Evolutionary conservation across 2,113 vertebrate species (phyloP), one percentile per base, ranked within the genome.

Genomic region (Morone saxatilis): DNA sequence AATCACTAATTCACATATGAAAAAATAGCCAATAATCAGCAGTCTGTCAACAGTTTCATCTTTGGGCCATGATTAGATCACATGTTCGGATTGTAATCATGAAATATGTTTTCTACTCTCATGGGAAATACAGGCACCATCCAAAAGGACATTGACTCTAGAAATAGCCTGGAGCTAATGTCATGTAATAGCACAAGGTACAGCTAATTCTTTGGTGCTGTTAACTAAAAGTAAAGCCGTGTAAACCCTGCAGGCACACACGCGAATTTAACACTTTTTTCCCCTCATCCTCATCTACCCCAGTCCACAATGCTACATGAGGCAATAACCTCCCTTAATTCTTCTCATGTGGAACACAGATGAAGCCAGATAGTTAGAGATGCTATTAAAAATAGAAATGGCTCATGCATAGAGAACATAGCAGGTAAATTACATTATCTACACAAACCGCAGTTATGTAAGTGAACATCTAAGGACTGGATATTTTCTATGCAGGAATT

Each of bases 331-430:
- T 57, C 60, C 61, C 47, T n/a, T 75, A 67, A 77, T 76, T 78
- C 50, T 63, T 4, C 45, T 38, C 65, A 63, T 57, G 78, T 71
- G 78, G 75, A 76, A 56, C 73, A 51, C 41, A 73, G 77, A 83
- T 81, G n/a, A 78, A 71, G 71, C 61, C 63, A 56, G 82, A 86
- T 84, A 65, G 72, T n/a, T 68, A 10, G 59, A 76, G 81, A 78
- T 76, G 65, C 65, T 76, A 50, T 76, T 82, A 86, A 84, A 87
- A 84, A 80, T 81, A 86, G 71, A 71, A 38, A 25, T 36, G 57
- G 43, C 59, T 66, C 16, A 53, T 51, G 22, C 65, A 41, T 4
- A 5, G 14, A 45, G 59, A 65, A 61, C 71, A 43, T 20, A 76
- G 43, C 79, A 91, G 77, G 66, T 81, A 62, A 81, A 88, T 66